Evolutionary conservation across 2,888 invertebrate species (phyloP).

Genomic region (Tanytarsus gracilentus): DNA sequence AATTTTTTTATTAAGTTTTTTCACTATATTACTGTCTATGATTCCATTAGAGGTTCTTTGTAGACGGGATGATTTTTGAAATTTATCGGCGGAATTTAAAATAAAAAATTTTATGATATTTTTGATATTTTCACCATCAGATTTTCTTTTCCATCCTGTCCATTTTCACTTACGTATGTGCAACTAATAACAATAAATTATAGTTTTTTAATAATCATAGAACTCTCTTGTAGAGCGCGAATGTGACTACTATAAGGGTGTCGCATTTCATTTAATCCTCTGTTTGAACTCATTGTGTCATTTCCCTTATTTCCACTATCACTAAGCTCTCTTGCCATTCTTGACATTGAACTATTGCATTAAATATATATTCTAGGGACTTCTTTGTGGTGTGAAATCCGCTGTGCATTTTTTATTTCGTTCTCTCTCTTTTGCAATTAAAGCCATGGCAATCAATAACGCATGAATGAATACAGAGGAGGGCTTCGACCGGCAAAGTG

Average conservation of each 20-base stretch:
- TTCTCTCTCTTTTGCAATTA: slow-evolving; percentile 25
- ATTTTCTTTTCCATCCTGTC: too few relatives aligned
- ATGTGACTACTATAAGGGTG: slow-evolving; percentile 15
- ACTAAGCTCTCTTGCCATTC: neutral
- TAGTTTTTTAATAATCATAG: slow-evolving; percentile 26
- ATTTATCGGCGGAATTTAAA: too few relatives aligned
- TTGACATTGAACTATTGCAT: slow-evolving; percentile 16
- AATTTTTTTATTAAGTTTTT: slow-evolving; percentile 22
- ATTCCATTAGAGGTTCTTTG: too few relatives aligned
- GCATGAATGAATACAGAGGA: slow-evolving; percentile 17
- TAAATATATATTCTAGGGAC: too few relatives aligned
- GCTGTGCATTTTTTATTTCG: slow-evolving; percentile 4
- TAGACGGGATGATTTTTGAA: too few relatives aligned
- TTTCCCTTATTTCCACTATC: neutral
- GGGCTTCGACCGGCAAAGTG: neutral
- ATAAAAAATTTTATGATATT: too few relatives aligned
- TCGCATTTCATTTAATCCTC: slow-evolving; percentile 21
- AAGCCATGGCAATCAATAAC: slow-evolving; percentile 22
- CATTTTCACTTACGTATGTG: too few relatives aligned
- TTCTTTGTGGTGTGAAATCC: slow-evolving; percentile 4
- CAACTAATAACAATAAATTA: slow-evolving; percentile 19
- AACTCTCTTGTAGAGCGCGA: neutral
- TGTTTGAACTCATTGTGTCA: slow-evolving; percentile 10
- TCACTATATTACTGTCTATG: neutral
- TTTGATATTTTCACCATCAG: too few relatives aligned